Evolutionary conservation across 2,113 vertebrate genomes (phyloP), one percentile per base, ranked within the genome.

Genomic region (Leuciscus idus): DNA sequence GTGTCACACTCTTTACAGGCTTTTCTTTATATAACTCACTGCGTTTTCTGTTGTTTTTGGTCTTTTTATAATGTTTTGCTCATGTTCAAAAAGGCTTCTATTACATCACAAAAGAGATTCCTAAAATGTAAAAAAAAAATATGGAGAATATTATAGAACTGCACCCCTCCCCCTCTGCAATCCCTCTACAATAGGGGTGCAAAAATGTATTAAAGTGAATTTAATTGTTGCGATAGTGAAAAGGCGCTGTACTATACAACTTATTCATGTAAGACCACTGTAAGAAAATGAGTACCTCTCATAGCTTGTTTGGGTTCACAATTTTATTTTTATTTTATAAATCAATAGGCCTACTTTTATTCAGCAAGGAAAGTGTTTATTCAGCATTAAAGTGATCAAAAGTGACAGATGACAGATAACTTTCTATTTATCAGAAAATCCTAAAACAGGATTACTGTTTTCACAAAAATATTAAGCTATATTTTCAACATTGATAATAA

Each of bases 1-100:
- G 81, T 83, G 64, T 55, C 39, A 52, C 19, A 36, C 62, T 52
- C 62, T 30, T 30, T 6, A 59, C 21, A 70, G 15, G 9, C 48
- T 8, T 46, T 50, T 59, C 76, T 85, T 87, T 77, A 79, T 50
- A 70, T 55, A 72, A 36, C 11, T 36, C 28, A 19, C 36, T 10
- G 36, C 3, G 1, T 23, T 80, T 43, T 61, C 23, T 59, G 52
- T 13, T 26, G 19, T 12, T 81, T 55, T n/a, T 9, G 13, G 13
- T 11, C 17, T 9, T 70, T 39, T 82, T 82, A n/a, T 64, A 62
- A 46, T 8, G 15, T 46, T 81, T 76, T 81, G 13, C n/a, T 48
- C 2, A 5, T 28, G 39, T 81, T 6, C 36, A 48, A 50, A 81
- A 48, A 28, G 13, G 19, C 7, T 43, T 39, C 4, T 4, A 23